These are phyloP conservation scores for Geophilus truncorum DNA, from an alignment of 2,888 invertebrate genomes.

Conservation along the genomic window DNA sequence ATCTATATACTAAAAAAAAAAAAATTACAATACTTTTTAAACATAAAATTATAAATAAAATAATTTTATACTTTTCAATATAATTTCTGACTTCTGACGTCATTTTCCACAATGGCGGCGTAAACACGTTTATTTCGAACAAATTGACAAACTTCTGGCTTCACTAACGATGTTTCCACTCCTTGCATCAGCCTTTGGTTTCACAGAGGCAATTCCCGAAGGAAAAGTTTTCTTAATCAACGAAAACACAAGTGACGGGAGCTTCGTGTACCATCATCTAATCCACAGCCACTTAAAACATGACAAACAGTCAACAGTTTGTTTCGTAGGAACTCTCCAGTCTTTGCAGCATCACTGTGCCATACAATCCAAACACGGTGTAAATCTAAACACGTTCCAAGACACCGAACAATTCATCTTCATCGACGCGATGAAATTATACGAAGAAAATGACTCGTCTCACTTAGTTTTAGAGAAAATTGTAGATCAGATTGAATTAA, in stretches of 20 bases:
- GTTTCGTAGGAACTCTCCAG: neutral
- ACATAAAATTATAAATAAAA: too few relatives aligned
- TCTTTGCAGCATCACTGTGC: neutral
- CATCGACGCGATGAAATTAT: neutral
- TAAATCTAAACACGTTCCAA: neutral
- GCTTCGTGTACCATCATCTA: neutral
- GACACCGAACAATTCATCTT: neutral
- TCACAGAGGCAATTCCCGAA: neutral
- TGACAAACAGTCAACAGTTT: neutral
- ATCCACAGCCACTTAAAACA: neutral
- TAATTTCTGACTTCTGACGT: too few relatives aligned
- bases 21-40: too few relatives aligned
- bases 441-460: neutral
- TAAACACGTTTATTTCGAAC: too few relatives aligned
- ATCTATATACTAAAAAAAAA: too few relatives aligned
- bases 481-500: neutral
- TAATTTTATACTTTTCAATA: too few relatives aligned
- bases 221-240: neutral
- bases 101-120: too few relatives aligned
- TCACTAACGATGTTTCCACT: neutral
- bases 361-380: neutral
- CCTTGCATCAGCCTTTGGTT: neutral
- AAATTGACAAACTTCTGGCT: neutral
- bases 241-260: neutral
- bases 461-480: neutral